Base-by-base conservation (phyloP, 2,888 invertebrate species). In the Caenorhabditis sinica region DNA sequence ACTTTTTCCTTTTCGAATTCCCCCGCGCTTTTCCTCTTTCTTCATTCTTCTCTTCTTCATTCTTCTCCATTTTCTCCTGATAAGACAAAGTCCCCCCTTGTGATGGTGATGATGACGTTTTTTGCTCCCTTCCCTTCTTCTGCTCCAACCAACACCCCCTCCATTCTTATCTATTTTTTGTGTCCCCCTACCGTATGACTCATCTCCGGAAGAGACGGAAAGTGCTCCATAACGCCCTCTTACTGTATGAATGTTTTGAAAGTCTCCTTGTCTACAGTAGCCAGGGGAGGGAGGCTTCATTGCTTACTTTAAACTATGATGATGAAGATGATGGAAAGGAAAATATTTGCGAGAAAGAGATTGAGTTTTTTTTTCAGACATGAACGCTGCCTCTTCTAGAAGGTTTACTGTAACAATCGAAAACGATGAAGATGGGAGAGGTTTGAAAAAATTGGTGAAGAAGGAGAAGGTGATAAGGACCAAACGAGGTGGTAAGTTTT, bases 181-280 rank as follows among this genome's bases (percentile, higher is more conserved):
- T n/a, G n/a, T n/a, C n/a, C n/a, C n/a, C n/a, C 61, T 73, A 63
- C 63, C 36, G 73, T 73, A 63, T 73, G 63, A 73, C 73, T 73
- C 73, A 73, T 60, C 51, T n/a, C 23, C 45, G 28, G 25, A 25
- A 40, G n/a, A 58, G 23, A 56, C 23, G 58, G 17, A 49, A 11
- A 49, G 49, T 5, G 49, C n/a, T 45, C 45, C 15, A 15, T 13
- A 17, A n/a, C 43, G n/a, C 23, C 69, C 36, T 40, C 11, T 45
- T 40, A 17, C 20, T 49, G 49, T 49, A 49, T 20, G 49, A 23
- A 40, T 30, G 25, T 58, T 71, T 36, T 40, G 40, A 40, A 40
- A 40, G 5, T 36, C 33, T 36, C 33, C 9, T 9, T 51, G n/a
- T 20, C 20, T 60, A 69, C 40, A 25, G 40, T 45, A 45, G 17